Base-by-base conservation (phyloP, 2,797 vertebrate species). In the Acestrorhynchus altus region DNA sequence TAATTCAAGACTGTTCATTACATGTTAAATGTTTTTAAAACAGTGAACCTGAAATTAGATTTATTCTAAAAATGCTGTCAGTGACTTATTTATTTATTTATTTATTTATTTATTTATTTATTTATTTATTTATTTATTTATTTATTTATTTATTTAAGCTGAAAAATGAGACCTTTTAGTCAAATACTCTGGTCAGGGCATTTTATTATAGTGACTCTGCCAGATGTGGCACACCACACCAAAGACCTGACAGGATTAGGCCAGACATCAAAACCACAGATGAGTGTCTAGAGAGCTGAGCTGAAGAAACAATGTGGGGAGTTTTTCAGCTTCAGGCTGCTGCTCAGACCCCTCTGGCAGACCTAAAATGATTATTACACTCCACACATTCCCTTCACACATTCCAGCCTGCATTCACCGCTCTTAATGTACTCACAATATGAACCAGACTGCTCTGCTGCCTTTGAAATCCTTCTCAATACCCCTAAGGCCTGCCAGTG, bases 361-460 rank as follows among this genome's bases (percentile, higher is more conserved):
- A 40, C 16, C 72, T 74, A 74, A 81, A 74, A 81, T 78, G 73
- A 81, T 83, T 76, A 80, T 76, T 78, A 63, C 72, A 80, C 67
- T 70, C 54, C 69, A 63, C 66, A 81, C 15, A 28, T 81, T 80
- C 65, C 80, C 77, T 76, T 82, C 57, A 82, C 74, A 78, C 75
- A 80, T 79, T 81, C 78, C 76, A 77, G 42, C 42, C 72, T 77
- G 73, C 64, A 73, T 81, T 80, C 18, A 51, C 77, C 64, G 68
- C 51, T 70, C 60, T 74, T 71, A 83, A 82, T 81, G 70, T 52
- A 76, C 80, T 83, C 70, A 72, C 78, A 81, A 81, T 72, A 78
- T 72, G 49, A 77, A 84, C 72, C 51, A 35, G 28, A 80, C 59
- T 74, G 64, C 61, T 74, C 16, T 42, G 66, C 68, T 65, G 80